Evolutionary conservation across 2,888 invertebrate genomes (phyloP).

Genomic region (Luperina nickerlii): DNA sequence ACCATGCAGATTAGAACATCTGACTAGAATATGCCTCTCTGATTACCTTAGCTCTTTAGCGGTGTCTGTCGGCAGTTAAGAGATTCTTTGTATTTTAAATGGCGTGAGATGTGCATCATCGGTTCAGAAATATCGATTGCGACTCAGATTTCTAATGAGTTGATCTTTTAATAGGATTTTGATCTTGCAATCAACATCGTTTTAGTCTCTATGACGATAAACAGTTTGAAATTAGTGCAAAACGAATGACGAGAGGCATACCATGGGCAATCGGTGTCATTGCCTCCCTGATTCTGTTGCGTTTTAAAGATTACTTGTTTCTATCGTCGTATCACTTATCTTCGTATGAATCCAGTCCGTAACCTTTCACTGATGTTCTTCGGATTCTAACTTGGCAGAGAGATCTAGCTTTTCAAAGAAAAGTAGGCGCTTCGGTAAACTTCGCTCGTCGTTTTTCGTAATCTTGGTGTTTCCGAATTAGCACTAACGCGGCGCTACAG

Average conservation of each 20-base stretch:
- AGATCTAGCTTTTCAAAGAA: too few relatives aligned
- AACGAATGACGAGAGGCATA: background rate
- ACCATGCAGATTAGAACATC: constrained; percentile 58
- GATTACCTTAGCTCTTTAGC: constrained; percentile 33
- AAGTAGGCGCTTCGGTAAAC: too few relatives aligned
- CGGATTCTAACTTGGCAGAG: too few relatives aligned
- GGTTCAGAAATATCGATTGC: constrained; percentile 23
- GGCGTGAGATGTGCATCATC: constrained; percentile 31
- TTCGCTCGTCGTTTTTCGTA: too few relatives aligned
- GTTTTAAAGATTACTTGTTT: background rate
- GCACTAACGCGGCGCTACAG: too few relatives aligned
- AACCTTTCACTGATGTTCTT: too few relatives aligned
- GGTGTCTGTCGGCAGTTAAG: constrained; percentile 20
- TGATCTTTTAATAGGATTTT: background rate
- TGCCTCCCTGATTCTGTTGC: background rate
- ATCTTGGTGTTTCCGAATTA: too few relatives aligned
- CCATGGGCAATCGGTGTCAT: background rate
- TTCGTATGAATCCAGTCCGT: too few relatives aligned
- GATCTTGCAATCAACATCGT: background rate
- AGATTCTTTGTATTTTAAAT: constrained; percentile 39
- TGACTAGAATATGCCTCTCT: constrained; percentile 57
- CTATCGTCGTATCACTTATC: too few relatives aligned
- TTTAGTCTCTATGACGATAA: background rate
- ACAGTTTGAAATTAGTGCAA: background rate
- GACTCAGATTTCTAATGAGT: too few relatives aligned